Base-by-base conservation (phyloP, 30 jellyfish, hydroid and myxozoan genomes). In the Cassiopea andromeda region DNA sequence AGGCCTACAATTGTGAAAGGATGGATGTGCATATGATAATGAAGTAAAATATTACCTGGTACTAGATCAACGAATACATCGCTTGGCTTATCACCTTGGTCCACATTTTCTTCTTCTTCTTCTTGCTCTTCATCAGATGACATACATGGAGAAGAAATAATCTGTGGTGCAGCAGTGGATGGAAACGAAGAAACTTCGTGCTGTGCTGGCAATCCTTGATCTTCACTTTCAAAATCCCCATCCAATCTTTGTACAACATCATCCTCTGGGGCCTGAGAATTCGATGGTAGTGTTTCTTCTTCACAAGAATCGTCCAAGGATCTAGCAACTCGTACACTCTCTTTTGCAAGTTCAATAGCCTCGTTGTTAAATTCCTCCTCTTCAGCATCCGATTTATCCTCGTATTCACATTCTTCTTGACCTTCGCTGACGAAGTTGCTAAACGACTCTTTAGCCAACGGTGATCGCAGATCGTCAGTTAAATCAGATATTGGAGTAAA, bases 401-500 rank as follows among this genome's bases (percentile, higher is more conserved):
- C 93, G 16, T 18, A 44, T 44, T 84, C 85, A 70, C 73, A 54
- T 7, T 70, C 54, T 3, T 70, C 79, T 38, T 70, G 57, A 10
- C 16, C 79, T 70, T 54, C 79, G 16, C 79, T 70, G 17, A 54
- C 54, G 27, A 19, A 70, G 27, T 70, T 50, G 54, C 54, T 43
- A 64, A 85, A 85, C 3, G 87, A 58, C 1, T 71, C 80, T 17
- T 75, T 57, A 5, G 73, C 77, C 9, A 87, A 47, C 8, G 94
- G 94, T 50, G 94, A 87, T 16, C 80, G 72, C 19, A 58, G 58
- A 19, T 60, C 94, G 1, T 87, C 94, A 10, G 94, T 90, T 2
- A 87, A 90, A 78, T 87, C 94, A 16, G 94, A 87, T 13, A 87
- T 75, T 7, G 94, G 94, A 3, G 94, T 87, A 75, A 71, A 87